These are phyloP conservation scores for Vannuccia rotundouncinata DNA, from an alignment of 2,888 invertebrate genomes.

Conservation along the genomic window DNA sequence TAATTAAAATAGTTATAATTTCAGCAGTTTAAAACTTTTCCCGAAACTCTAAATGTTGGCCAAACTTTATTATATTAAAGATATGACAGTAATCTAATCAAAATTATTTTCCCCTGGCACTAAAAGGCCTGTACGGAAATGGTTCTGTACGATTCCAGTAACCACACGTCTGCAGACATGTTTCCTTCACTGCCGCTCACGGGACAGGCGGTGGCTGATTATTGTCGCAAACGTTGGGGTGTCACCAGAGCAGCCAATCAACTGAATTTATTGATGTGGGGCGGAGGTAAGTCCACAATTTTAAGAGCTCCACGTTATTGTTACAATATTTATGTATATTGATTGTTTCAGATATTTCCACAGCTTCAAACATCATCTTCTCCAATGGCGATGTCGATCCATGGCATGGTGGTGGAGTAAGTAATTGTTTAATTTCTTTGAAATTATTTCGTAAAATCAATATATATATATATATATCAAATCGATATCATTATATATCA, in stretches of 20 bases:
- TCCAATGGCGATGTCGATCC: slow-evolving; percentile 54
- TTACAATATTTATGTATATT: neutral
- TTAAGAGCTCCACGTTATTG: neutral
- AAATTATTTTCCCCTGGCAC: no score
- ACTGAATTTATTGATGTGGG: slow-evolving; percentile 47
- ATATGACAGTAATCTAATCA: no score
- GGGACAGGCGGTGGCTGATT: slow-evolving; percentile 44
- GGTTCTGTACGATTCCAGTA: slow-evolving; percentile 46
- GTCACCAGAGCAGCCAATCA: slow-evolving; percentile 47
- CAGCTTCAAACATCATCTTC: slow-evolving; percentile 54
- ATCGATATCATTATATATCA: no score
- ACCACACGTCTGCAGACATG: slow-evolving; percentile 50
- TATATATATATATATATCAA: no score
- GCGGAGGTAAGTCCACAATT: slow-evolving; percentile 45
- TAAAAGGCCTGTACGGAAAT: slow-evolving; percentile 53
- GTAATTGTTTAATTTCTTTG: no score
- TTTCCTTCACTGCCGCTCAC: slow-evolving; percentile 52
- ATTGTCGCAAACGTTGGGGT: slow-evolving; percentile 49
- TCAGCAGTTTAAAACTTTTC: no score
- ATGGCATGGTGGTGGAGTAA: slow-evolving; percentile 50
- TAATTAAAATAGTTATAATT: no score
- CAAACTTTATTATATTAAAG: no score
- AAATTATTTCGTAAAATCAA: no score
- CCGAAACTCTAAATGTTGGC: no score
- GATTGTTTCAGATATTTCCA: slow-evolving; percentile 41